phyloP scores from a whole-genome alignment of 2,113 vertebrate genomes.

The Micromys minutus region DNA sequence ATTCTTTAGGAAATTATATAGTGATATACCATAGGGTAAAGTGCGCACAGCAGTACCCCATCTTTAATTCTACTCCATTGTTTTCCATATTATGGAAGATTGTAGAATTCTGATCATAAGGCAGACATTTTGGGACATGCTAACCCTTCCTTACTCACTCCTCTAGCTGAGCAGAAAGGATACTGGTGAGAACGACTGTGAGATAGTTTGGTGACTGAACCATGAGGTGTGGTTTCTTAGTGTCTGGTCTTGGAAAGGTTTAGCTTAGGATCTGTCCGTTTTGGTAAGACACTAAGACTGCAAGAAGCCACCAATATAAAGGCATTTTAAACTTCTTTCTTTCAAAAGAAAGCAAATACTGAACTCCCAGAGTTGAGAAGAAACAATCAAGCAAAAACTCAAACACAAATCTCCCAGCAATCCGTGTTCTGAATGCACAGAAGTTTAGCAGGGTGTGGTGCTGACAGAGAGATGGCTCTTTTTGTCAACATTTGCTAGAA shows the following conservation, averaged over 20 bases:
- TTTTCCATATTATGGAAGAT: not conserved
- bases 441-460: slow-evolving; percentile 9
- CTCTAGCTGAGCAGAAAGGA: not conserved
- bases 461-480: slow-evolving; percentile 48
- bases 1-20: not conserved
- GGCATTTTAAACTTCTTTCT: not conserved
- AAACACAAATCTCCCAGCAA: not conserved
- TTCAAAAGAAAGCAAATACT: slow-evolving; percentile 54
- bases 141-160: not conserved
- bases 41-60: not conserved
- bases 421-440: slow-evolving; percentile 42
- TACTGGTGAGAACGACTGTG: not conserved
- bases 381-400: not conserved
- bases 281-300: slow-evolving; percentile 12
- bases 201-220: slow-evolving; percentile 33
- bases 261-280: slow-evolving; percentile 35
- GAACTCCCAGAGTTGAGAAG: not conserved
- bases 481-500: slow-evolving; percentile 56
- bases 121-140: not conserved
- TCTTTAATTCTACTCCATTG: not conserved
- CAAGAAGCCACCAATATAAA: slow-evolving; percentile 39
- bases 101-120: not conserved
- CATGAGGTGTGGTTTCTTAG: slow-evolving; percentile 26
- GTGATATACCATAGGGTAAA: not conserved
- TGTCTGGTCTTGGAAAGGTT: not conserved